These are phyloP conservation scores for Gonatopus flavifemur DNA, from an alignment of 1,140 invertebrate genomes.

Conservation along the genomic window DNA sequence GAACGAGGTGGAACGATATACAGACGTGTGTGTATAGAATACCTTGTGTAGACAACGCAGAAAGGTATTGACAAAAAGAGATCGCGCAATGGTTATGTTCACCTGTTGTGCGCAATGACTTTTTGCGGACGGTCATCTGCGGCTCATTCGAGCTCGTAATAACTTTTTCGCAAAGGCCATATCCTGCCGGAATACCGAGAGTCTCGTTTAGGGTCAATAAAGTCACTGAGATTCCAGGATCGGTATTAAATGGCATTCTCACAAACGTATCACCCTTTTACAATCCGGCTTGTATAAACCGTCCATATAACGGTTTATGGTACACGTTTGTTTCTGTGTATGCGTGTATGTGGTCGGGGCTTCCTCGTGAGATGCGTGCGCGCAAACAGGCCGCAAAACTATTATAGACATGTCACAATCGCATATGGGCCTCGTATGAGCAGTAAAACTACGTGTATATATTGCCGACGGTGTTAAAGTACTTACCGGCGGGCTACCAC, in stretches of 20 bases:
- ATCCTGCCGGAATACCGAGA: not conserved
- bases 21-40: too few species aligned
- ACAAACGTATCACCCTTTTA: constrained; percentile 21
- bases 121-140: not conserved
- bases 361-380: not conserved
- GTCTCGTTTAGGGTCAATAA: constrained; percentile 28
- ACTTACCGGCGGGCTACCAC: constrained; percentile 22
- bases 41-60: too few species aligned
- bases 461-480: constrained; percentile 20
- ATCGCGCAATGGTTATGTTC: not conserved
- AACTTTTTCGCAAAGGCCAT: not conserved
- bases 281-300: constrained; percentile 14
- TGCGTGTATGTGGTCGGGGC: not conserved
- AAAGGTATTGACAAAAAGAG: not conserved
- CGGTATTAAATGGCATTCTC: constrained; percentile 18
- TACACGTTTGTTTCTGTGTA: constrained; percentile 16
- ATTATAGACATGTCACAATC: constrained; percentile 33
- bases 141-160: too few species aligned
- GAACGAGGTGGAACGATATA: too few species aligned
- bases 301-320: constrained; percentile 34
- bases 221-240: constrained; percentile 22
- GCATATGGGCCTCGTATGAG: constrained; percentile 14
- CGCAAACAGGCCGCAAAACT: constrained; percentile 11
- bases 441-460: constrained; percentile 25
- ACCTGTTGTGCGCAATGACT: constrained; percentile 10